phyloP scores from a whole-genome alignment of 1,140 invertebrate species.

The Philotrypesis tridentata region DNA sequence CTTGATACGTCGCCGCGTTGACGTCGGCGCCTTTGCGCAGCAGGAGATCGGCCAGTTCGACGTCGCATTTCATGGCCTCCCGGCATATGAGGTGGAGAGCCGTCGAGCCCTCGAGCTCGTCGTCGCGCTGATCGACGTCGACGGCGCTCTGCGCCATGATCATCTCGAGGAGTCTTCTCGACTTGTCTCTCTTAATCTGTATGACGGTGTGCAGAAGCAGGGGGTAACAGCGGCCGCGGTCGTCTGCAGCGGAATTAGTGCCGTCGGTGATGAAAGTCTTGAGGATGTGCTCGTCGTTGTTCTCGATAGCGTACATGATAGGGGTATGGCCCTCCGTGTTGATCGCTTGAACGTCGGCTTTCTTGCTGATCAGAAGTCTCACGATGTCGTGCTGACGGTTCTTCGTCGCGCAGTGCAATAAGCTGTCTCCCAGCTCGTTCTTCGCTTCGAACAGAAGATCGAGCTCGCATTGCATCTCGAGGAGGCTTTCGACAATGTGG shows the following conservation, averaged over 20 bases:
- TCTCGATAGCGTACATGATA: constrained; percentile 49
- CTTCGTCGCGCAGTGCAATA: constrained; percentile 31
- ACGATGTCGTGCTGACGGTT: constrained; percentile 31
- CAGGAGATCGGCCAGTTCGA: background rate
- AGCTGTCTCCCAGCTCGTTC: background rate
- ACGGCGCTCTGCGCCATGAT: constrained; percentile 45
- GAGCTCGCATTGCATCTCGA: background rate
- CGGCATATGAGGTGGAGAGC: constrained; percentile 70
- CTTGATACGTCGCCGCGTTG: background rate
- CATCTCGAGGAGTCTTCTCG: background rate
- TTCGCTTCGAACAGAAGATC: background rate
- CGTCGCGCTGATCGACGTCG: constrained; percentile 32
- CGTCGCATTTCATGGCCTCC: background rate
- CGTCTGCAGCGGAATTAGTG: background rate
- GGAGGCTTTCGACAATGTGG: background rate
- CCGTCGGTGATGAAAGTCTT: background rate
- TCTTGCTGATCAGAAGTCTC: constrained; percentile 25
- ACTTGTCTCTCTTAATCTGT: background rate
- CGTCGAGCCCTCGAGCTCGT: constrained; percentile 57
- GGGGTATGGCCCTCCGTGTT: constrained; percentile 27
- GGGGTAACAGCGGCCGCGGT: background rate
- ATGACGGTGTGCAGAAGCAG: background rate
- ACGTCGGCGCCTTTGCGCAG: background rate
- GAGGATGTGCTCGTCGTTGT: constrained; percentile 43
- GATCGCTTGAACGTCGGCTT: constrained; percentile 64